Percentiles rank a stretch among this genome's conserved stretches.
phyloP scores from a whole-genome alignment of 2,113 vertebrate species.

The Aviceda subcristata region DNA sequence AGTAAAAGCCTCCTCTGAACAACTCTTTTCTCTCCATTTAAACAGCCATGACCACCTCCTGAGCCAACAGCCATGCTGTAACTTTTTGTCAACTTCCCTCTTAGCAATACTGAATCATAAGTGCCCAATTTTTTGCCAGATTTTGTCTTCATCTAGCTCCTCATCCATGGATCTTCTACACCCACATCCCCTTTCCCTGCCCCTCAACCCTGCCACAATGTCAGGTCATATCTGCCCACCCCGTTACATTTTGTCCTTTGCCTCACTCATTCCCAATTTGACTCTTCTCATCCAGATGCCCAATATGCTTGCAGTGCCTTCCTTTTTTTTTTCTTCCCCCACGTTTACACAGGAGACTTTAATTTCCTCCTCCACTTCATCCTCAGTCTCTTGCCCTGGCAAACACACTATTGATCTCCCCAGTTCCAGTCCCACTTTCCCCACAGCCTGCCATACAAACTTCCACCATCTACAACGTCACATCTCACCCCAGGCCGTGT shows the following conservation, averaged over 20 bases:
- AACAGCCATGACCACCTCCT: background rate
- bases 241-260: background rate
- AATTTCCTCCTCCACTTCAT: background rate
- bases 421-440: background rate
- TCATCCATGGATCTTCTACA: background rate
- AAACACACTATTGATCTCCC: background rate
- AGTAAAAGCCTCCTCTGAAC: background rate
- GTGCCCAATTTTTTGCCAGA: background rate
- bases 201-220: background rate
- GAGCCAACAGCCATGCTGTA: background rate
- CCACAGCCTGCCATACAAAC: background rate
- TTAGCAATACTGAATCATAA: background rate
- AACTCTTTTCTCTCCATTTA: background rate
- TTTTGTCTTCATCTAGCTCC: background rate
- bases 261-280: background rate
- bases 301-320: background rate
- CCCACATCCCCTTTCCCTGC: background rate
- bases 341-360: background rate
- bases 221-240: background rate
- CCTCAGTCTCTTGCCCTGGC: background rate
- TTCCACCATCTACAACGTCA: background rate
- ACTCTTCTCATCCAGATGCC: background rate
- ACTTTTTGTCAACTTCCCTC: background rate
- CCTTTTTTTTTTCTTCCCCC: too few species aligned
- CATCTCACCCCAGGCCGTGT: rapidly evolving